A percentile compares a stretch with the other conserved stretches of the same genome.
Evolutionary conservation across 2,113 vertebrate genomes (phyloP).

Genomic region (Neogale vison): DNA sequence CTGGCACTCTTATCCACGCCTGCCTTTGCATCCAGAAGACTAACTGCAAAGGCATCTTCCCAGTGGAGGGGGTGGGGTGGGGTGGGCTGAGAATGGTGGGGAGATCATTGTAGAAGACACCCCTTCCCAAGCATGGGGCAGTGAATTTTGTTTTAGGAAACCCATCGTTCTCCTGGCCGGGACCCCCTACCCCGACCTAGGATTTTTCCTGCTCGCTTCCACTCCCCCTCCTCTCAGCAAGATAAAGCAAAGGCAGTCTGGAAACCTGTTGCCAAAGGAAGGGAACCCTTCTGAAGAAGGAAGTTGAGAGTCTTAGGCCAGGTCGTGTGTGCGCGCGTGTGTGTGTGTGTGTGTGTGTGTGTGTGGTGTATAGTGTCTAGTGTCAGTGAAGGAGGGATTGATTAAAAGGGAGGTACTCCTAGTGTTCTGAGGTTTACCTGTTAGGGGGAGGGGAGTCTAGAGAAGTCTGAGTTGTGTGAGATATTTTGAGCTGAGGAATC

Average conservation of each 20-base stretch:
- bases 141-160: constrained; percentile 27
- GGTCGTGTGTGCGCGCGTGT: not conserved
- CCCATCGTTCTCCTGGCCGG: not conserved
- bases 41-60: constrained; percentile 77
- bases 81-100: not conserved
- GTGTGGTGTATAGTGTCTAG: not conserved
- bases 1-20: constrained; percentile 59
- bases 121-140: not conserved
- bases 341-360: not conserved
- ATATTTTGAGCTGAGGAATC: constrained; percentile 8
- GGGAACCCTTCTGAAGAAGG: constrained; percentile 49
- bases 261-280: constrained; percentile 63
- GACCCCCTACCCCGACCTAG: not conserved
- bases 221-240: not conserved
- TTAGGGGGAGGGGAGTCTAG: not conserved
- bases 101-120: not conserved
- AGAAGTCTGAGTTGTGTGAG: not conserved
- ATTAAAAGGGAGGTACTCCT: not conserved
- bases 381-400: not conserved
- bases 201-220: not conserved
- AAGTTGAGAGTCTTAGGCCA: not conserved
- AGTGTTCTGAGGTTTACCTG: not conserved
- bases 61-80: not conserved
- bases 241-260: constrained; percentile 9
- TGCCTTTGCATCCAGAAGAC: constrained; percentile 64